A percentile compares a stretch with the other conserved stretches of the same genome.
Evolutionary conservation across 92 coral and sea anemone genomes (phyloP).

Genomic region (Plumapathes pennacea): DNA sequence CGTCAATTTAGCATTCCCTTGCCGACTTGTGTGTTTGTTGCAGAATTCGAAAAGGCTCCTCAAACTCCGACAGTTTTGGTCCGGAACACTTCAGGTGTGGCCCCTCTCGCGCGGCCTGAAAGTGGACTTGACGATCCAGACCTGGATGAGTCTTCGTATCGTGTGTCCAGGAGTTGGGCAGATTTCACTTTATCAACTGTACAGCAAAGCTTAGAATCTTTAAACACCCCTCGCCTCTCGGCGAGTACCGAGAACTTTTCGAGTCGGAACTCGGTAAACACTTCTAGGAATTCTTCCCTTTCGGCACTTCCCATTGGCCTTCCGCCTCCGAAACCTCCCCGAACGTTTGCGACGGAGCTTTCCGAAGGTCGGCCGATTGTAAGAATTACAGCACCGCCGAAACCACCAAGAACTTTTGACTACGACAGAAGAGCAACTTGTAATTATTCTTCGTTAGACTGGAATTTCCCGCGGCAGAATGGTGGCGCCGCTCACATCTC

Average conservation of each 20-base stretch:
- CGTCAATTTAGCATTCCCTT: too few species aligned
- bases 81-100: constrained; percentile 27
- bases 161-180: constrained; percentile 72
- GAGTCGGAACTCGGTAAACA: constrained; percentile 25
- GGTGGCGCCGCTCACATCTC: background rate
- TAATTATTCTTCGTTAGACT: constrained; percentile 56
- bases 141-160: constrained; percentile 58
- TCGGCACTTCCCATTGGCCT: constrained; percentile 11
- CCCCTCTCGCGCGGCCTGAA: constrained; percentile 86
- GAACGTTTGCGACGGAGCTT: constrained; percentile 73
- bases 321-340: constrained; percentile 87
- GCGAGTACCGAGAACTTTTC: constrained; percentile 35
- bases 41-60: too few species aligned
- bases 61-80: too few species aligned
- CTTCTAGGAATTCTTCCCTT: background rate
- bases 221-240: constrained; percentile 35
- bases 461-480: constrained; percentile 53
- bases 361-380: constrained; percentile 43
- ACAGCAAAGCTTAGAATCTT: constrained; percentile 61
- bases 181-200: constrained; percentile 57
- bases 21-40: too few species aligned
- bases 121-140: constrained; percentile 83
- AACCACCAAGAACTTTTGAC: constrained; percentile 79
- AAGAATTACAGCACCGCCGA: constrained; percentile 67
- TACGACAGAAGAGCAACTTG: constrained; percentile 53